Evolutionary conservation across 2,797 vertebrate genomes (phyloP).

Genomic region (Heliangelus exortis): DNA sequence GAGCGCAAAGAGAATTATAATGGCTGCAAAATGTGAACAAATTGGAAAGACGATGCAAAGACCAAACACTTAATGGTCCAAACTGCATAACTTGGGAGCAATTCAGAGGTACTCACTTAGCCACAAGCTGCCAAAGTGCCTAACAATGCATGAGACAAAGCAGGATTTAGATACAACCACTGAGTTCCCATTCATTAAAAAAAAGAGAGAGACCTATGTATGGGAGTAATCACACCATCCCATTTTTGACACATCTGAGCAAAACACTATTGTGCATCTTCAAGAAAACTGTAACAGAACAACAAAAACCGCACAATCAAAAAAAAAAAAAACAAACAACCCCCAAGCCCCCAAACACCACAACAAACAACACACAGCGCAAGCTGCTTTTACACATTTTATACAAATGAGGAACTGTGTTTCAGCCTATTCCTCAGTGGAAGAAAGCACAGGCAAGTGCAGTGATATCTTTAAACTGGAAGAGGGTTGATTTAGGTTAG

Average conservation of each 20-base stretch:
- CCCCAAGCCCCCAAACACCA: no score
- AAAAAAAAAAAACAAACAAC: no score
- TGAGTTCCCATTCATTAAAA: background rate
- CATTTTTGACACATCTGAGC: background rate
- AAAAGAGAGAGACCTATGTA: accelerated
- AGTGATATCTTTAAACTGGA: no score
- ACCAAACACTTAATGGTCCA: background rate
- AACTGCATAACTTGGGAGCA: background rate
- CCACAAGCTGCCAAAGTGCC: background rate
- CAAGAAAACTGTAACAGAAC: background rate
- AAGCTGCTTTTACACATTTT: background rate
- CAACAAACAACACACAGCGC: background rate
- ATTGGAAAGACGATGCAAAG: background rate
- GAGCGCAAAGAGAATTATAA: background rate
- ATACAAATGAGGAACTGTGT: background rate
- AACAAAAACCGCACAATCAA: accelerated
- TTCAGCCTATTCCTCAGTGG: background rate
- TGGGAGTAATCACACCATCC: background rate
- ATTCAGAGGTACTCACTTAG: background rate
- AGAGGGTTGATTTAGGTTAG: no score
- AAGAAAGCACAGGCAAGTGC: background rate
- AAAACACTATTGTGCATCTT: background rate
- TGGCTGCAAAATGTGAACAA: background rate
- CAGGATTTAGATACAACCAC: background rate
- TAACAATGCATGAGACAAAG: background rate